Percentiles rank a stretch among this genome's conserved stretches.
phyloP scores from a whole-genome alignment of 2,113 vertebrate species.

The Galemys pyrenaicus region DNA sequence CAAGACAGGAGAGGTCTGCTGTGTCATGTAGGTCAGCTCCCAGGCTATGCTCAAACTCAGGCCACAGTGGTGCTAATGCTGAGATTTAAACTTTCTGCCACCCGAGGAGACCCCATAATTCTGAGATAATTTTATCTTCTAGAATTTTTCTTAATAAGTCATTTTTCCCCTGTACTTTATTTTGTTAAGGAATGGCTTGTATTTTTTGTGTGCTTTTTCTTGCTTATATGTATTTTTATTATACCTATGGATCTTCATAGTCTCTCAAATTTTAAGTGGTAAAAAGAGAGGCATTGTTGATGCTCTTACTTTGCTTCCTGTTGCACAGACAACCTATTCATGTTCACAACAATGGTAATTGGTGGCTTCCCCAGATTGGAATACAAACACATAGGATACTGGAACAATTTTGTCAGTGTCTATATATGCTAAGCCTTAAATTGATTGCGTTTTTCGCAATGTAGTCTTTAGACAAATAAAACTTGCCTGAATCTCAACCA shows the following conservation, averaged over 20 bases:
- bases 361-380: neutral
- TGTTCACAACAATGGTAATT: neutral
- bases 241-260: neutral
- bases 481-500: neutral
- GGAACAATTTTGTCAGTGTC: neutral
- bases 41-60: no score
- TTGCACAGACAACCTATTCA: neutral
- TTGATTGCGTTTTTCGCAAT: neutral
- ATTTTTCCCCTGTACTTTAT: neutral
- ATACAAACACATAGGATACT: neutral
- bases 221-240: neutral
- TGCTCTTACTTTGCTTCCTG: neutral
- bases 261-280: neutral
- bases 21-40: no score
- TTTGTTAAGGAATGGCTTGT: neutral
- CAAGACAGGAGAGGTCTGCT: no score
- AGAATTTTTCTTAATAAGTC: no score
- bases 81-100: no score
- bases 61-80: no score
- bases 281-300: neutral
- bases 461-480: neutral
- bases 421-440: neutral
- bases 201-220: neutral
- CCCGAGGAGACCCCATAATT: no score
- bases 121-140: no score